Evolutionary conservation across 2,888 invertebrate species (phyloP), one percentile per base, ranked within the genome.

Genomic region (Cheilosia vulpina): DNA sequence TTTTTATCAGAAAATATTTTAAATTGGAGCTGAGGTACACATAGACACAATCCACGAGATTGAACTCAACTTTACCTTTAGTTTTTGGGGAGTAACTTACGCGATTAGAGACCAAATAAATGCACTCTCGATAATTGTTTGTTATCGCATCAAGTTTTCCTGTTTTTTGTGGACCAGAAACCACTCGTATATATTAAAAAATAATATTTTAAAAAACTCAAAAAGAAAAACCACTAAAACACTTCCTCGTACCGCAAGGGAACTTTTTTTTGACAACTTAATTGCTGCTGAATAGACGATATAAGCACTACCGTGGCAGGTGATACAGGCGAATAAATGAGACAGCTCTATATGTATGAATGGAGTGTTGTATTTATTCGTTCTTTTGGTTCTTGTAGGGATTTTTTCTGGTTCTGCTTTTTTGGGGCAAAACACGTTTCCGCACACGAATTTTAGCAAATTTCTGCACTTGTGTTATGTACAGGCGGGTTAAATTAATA

Each of bases 361-460:
- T 38, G 38, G 57, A 55, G 57, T 50, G 41, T 47, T 65, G 69
- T 68, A 77, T 83, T 60, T 62, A 24, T 43, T 62, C 27, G 47
- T 34, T 19, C 24, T 17, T 55, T 45, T 45, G 53, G 31, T 72
- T 52, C 65, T 63, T 47, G 62, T 63, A 77, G 68, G 63, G 68
- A 41, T 66, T 71, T 60, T 31, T 50, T 27, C 38, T 53, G 41
- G 11, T 75, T 31, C 34, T 75, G 19, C 24, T 79, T 72, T 65
- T 63, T 34, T 47, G 52, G 60, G 47, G n/a, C 75, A 84, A 21
- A 79, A 84, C 84, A 84, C 84, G 84, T 84, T 84, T 80, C 55
- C 75, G 71, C 65, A 79, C 45, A 79, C 60, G 63, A 58, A 83
- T 79, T 83, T 83, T 58, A 11, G 68, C 13, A 4, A 21, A 57